Percentiles rank a stretch among this genome's conserved stretches.
phyloP scores from a whole-genome alignment of 2,797 vertebrate genomes.

The Gymnothorax javanicus region DNA sequence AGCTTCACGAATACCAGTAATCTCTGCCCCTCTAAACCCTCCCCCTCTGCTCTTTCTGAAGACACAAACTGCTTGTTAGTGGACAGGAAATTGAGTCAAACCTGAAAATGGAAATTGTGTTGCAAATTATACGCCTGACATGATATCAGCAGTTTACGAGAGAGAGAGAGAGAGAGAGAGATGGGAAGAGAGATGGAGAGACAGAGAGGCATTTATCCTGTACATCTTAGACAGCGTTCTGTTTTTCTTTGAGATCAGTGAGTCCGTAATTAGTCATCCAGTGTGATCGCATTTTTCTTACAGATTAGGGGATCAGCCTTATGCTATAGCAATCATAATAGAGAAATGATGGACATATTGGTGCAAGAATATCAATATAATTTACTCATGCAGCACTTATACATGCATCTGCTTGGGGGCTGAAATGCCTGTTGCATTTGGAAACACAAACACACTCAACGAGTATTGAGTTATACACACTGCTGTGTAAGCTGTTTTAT shows the following conservation, averaged over 20 bases:
- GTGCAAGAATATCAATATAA: neutral
- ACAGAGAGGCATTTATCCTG: neutral
- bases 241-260: too few species aligned
- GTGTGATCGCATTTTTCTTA: neutral
- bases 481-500: too few species aligned
- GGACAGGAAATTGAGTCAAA: neutral
- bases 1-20: neutral
- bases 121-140: neutral
- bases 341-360: too few species aligned
- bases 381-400: neutral
- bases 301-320: neutral
- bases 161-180: neutral
- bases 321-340: neutral
- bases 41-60: neutral
- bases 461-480: too few species aligned
- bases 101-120: neutral
- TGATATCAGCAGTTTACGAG: neutral
- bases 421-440: neutral
- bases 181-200: neutral
- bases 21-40: neutral
- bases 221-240: neutral
- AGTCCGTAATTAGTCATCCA: too few species aligned
- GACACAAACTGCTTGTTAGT: neutral
- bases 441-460: neutral
- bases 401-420: neutral